A percentile compares a stretch with the other conserved stretches of the same genome.
Evolutionary conservation across 2,888 invertebrate species (phyloP).

Genomic region (Phymatocera aterrima): DNA sequence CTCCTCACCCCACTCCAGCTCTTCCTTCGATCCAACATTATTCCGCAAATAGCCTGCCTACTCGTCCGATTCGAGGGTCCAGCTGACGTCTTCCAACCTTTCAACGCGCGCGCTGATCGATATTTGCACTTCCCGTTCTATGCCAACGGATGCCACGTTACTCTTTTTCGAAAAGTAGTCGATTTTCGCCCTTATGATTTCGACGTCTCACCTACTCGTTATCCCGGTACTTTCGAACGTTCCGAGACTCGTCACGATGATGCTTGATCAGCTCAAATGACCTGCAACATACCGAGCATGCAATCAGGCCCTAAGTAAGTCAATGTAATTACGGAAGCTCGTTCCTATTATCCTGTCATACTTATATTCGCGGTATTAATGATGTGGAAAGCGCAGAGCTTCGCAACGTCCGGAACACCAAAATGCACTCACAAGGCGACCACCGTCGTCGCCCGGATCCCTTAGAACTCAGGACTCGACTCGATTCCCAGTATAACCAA

Average conservation of each 20-base stretch:
- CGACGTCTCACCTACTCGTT: not conserved
- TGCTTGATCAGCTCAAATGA: not conserved
- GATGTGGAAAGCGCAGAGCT: conserved; percentile 72
- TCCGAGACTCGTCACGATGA: not conserved
- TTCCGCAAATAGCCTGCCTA: conserved; percentile 65
- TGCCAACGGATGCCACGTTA: conserved; percentile 1
- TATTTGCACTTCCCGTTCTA: conserved; percentile 25
- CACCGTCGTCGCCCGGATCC: conserved; percentile 71
- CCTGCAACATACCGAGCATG: not conserved
- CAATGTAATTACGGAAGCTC: conserved; percentile 30
- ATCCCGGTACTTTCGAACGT: not conserved
- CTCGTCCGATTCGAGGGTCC: conserved; percentile 62
- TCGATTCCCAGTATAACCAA: conserved; percentile 47
- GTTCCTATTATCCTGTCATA: conserved; percentile 28
- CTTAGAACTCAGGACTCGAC: conserved; percentile 68
- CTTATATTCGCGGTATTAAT: conserved; percentile 69
- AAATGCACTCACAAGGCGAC: conserved; percentile 74
- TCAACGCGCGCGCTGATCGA: conserved; percentile 37
- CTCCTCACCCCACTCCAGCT: conserved; percentile 55
- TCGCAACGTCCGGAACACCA: conserved; percentile 70
- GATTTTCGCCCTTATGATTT: not conserved
- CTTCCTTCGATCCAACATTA: conserved; percentile 67
- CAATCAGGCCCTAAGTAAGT: not conserved
- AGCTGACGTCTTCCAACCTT: conserved; percentile 53
- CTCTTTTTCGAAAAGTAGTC: not conserved